Evolutionary conservation across 2,797 vertebrate species (phyloP).

Genomic region (Selene dorsalis): DNA sequence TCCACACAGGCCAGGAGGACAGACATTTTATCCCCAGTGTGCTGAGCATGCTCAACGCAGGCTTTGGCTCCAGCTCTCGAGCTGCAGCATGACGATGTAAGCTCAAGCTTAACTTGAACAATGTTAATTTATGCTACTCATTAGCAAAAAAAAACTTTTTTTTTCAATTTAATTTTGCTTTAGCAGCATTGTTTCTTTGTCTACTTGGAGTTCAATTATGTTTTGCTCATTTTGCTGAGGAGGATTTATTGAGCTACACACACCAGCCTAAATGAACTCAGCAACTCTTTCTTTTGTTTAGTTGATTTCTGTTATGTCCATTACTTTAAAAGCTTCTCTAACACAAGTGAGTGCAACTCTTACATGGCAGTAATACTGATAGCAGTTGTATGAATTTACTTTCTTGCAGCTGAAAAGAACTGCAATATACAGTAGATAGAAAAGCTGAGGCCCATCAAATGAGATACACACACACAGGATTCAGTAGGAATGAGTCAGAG

Average conservation of each 20-base stretch:
- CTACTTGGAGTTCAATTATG: conserved; percentile 47
- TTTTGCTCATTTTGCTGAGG: conserved; percentile 52
- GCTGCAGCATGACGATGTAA: background rate
- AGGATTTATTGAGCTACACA: conserved; percentile 50
- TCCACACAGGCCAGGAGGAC: conserved; percentile 3
- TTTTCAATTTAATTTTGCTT: conserved; percentile 25
- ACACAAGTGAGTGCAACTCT: conserved; percentile 12
- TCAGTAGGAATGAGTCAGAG: background rate
- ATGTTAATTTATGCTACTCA: conserved; percentile 25
- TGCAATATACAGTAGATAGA: background rate
- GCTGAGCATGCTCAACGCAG: background rate
- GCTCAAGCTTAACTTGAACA: conserved; percentile 5
- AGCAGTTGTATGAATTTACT: no score
- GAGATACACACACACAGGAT: background rate
- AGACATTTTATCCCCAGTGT: conserved; percentile 8
- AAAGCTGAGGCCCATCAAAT: background rate
- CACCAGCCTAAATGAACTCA: conserved; percentile 35
- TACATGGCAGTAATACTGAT: background rate
- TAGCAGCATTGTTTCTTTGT: conserved; percentile 38
- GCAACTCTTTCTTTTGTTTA: conserved; percentile 44
- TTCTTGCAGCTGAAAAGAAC: background rate
- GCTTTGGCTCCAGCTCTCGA: conserved; percentile 2
- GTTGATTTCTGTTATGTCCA: conserved; percentile 34
- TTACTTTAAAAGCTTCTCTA: conserved; percentile 35
- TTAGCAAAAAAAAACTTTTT: conserved; percentile 26